Base-by-base conservation (phyloP, 2,888 invertebrate genomes). In the Tholera decimalis region DNA sequence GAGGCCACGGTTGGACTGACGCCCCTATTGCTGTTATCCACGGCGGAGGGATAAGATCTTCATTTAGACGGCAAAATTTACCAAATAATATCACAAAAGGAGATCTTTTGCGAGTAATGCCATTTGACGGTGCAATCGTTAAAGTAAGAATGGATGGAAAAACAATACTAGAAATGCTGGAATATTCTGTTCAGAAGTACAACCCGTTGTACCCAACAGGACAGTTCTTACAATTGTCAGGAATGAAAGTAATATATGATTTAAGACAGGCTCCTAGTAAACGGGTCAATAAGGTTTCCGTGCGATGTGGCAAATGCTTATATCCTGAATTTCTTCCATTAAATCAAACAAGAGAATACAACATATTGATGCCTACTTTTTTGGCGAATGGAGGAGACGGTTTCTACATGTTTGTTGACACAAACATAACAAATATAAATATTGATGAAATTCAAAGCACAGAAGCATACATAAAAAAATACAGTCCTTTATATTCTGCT, bases 161-260 rank as follows among this genome's bases (percentile, higher is more conserved):
- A 44, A 89, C 93, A 37, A 87, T 99, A 15, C 86, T 94, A 47
- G 91, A 96, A 55, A 96, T 97, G 81, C 91, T 98, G 1, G 98
- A 98, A 86, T 96, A 96, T 87, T 95, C 97, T 1, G 97, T 98
- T 1, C 87, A 89, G 3, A 77, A 85, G 2, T 91, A 90, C 65
- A 93, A 95, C 62, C 87, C 89, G 0, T 87, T 88, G 1, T 94
- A 96, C 20, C 90, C 96, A 1, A 96, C 94, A 15, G 98, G 98
- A 0, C 97, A 97, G 73, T 98, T 98, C 85, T 93, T 98, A 13
- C 98, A 99, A 93, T 93, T 97, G 56, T 98, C 99, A 35, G 98
- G 98, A 1, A 75, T 98, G 13, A 96, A 94, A 82, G 97, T 98
- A 0, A 93, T 93, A 1, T 98, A 97, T 82, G 96, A 99, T 89